A percentile compares a stretch with the other conserved stretches of the same genome.
Conservation (phyloP, 2,888 invertebrate genomes). For the Philereme vetulata region DNA sequence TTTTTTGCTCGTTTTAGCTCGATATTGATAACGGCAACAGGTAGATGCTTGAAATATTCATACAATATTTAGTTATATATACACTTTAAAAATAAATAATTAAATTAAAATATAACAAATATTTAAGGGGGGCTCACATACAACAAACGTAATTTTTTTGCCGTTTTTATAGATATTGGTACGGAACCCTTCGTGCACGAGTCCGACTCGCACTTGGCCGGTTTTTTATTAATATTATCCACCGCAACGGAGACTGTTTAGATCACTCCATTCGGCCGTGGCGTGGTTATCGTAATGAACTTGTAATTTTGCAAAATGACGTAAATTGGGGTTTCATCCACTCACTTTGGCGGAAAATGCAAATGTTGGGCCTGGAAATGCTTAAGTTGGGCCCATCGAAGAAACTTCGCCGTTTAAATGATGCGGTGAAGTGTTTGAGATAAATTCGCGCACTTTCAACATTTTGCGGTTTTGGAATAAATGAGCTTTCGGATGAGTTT, state of each 20-base stretch:
- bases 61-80: too few species aligned
- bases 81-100: too few species aligned
- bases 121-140: too few species aligned
- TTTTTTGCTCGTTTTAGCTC: too few species aligned
- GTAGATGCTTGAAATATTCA: too few species aligned
- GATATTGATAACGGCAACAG: too few species aligned
- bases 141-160: too few species aligned
- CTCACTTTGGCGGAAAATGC: conserved; percentile 36
- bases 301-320: conserved; percentile 34
- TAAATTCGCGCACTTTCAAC: conserved; percentile 36
- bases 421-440: conserved; percentile 34
- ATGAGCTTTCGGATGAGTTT: conserved; percentile 28
- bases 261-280: conserved; percentile 26
- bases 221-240: conserved; percentile 32
- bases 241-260: conserved; percentile 26
- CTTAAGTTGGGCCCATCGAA: conserved; percentile 34
- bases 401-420: conserved; percentile 40
- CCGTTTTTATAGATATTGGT: too few species aligned
- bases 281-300: conserved; percentile 34
- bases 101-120: too few species aligned
- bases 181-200: too few species aligned
- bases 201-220: too few species aligned
- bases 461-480: conserved; percentile 32
- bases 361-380: conserved; percentile 35
- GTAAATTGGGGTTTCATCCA: conserved; percentile 37